These are phyloP conservation scores for Maccullochella peelii DNA, from an alignment of 2,113 vertebrate genomes.

Conservation along the genomic window DNA sequence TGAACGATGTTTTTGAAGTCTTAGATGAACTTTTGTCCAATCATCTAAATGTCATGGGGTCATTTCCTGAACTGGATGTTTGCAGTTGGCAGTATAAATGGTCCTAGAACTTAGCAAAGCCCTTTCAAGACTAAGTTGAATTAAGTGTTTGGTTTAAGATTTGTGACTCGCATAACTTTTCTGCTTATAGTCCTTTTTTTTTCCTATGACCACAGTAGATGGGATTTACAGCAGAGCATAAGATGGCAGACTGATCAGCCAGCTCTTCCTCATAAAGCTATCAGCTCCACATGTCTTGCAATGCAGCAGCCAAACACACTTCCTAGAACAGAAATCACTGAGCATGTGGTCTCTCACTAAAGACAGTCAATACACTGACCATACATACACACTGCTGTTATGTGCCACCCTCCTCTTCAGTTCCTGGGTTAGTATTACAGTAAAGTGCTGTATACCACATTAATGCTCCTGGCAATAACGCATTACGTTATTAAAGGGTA, in stretches of 20 bases:
- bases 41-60: not conserved
- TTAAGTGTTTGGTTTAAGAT: not conserved
- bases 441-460: constrained; percentile 47
- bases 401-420: constrained; percentile 16
- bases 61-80: not conserved
- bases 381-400: constrained; percentile 3
- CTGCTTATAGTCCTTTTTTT: not conserved
- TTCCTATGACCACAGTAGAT: too few species aligned
- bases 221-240: not conserved
- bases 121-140: not conserved
- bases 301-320: not conserved
- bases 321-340: constrained; percentile 4
- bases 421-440: constrained; percentile 40
- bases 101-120: not conserved
- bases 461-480: constrained; percentile 29
- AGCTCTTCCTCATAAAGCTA: not conserved
- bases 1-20: not conserved
- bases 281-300: not conserved
- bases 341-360: not conserved
- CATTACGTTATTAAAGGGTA: constrained; percentile 51
- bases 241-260: not conserved
- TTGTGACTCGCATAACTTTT: not conserved
- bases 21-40: not conserved
- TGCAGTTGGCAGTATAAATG: not conserved
- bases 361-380: constrained; percentile 36